phyloP scores from a whole-genome alignment of 2,113 vertebrate species.

The Corythornis cristatus region DNA sequence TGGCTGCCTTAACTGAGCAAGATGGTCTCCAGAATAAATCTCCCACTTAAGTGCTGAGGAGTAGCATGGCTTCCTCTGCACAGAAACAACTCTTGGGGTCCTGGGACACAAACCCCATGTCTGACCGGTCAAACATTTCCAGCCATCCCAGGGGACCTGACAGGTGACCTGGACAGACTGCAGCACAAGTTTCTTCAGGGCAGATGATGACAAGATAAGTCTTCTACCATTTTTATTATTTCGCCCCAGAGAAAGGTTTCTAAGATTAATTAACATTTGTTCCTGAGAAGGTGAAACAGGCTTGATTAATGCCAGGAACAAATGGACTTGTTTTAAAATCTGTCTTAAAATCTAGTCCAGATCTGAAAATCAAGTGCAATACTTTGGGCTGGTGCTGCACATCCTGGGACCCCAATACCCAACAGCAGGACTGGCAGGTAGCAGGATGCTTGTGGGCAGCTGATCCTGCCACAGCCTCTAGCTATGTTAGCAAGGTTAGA shows the following conservation, averaged over 20 bases:
- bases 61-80: background rate
- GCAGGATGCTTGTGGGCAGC: accelerated
- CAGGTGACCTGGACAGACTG: background rate
- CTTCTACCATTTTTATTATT: background rate
- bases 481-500: background rate
- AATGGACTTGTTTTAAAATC: background rate
- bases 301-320: background rate
- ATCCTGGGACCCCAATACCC: accelerated
- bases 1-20: background rate
- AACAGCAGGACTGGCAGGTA: background rate
- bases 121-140: constrained; percentile 46
- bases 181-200: background rate
- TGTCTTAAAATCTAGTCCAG: background rate
- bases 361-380: background rate
- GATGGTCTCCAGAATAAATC: background rate
- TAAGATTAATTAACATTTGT: background rate
- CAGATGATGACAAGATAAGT: background rate
- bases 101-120: background rate
- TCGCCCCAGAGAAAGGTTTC: background rate
- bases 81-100: background rate
- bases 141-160: background rate
- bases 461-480: background rate
- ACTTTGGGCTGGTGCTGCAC: background rate
- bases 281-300: background rate
- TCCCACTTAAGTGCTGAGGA: background rate